Evolutionary conservation across 2,888 invertebrate species (phyloP).

Genomic region (Eupithecia pulchellata): DNA sequence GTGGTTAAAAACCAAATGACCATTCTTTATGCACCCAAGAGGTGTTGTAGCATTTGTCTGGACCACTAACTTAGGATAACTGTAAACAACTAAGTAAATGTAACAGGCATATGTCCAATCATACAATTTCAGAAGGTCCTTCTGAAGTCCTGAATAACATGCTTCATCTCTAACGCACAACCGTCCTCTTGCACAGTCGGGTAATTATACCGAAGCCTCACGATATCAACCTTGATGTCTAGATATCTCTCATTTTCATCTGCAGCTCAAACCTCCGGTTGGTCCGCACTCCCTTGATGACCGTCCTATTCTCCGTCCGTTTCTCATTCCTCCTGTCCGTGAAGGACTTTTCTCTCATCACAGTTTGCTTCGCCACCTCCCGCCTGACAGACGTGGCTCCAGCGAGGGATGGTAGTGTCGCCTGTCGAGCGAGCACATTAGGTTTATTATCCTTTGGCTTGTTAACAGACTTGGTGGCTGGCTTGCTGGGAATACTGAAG

Average conservation of each 20-base stretch:
- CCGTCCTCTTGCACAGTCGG: not conserved
- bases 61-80: not conserved
- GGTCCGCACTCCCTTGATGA: slow-evolving; percentile 88
- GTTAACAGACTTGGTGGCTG: slow-evolving; percentile 33
- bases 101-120: not conserved
- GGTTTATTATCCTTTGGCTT: slow-evolving; percentile 48
- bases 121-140: not conserved
- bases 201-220: not conserved
- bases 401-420: slow-evolving; percentile 57
- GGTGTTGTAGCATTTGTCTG: not conserved
- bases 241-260: slow-evolving; percentile 87
- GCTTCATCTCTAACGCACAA: not conserved
- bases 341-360: slow-evolving; percentile 73
- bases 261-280: slow-evolving; percentile 90
- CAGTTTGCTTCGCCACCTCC: slow-evolving; percentile 64
- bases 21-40: not conserved
- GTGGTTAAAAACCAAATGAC: no score
- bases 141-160: not conserved
- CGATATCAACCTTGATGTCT: not conserved
- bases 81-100: not conserved
- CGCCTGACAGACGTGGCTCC: slow-evolving; percentile 59
- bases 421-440: slow-evolving; percentile 48
- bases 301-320: slow-evolving; percentile 74
- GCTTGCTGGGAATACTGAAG: slow-evolving; percentile 62
- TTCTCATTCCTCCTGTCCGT: slow-evolving; percentile 61